A percentile compares a stretch with the other conserved stretches of the same genome.
phyloP scores from a whole-genome alignment of 1,140 invertebrate species.

The Ceratina japonica region DNA sequence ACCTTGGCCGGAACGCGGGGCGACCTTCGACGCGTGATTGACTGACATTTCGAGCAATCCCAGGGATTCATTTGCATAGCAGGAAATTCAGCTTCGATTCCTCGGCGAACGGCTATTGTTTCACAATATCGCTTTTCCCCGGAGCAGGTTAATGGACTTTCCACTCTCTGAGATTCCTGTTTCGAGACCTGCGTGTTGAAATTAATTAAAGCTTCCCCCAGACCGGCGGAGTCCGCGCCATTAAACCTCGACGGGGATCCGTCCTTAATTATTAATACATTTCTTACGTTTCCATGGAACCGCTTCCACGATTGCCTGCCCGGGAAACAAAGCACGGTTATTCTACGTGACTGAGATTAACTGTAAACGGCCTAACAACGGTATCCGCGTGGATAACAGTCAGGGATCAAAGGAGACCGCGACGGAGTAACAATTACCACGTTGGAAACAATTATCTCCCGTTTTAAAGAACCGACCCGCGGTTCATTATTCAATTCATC shows the following conservation, averaged over 20 bases:
- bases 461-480: background rate
- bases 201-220: no score
- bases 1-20: background rate
- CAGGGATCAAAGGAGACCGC: conserved; percentile 24
- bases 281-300: no score
- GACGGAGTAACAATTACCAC: conserved; percentile 11
- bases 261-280: no score
- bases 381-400: conserved; percentile 55
- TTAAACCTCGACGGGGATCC: no score
- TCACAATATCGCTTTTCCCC: no score
- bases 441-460: background rate
- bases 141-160: background rate
- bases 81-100: conserved; percentile 24
- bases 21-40: conserved; percentile 35
- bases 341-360: conserved; percentile 28
- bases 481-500: background rate
- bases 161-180: no score
- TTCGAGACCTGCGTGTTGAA: no score
- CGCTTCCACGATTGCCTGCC: no score
- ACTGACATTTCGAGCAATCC: conserved; percentile 29
- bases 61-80: conserved; percentile 35
- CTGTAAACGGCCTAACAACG: conserved; percentile 54
- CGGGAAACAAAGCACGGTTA: no score
- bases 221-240: no score
- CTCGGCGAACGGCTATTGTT: background rate